A percentile compares a stretch with the other conserved stretches of the same genome.
Conservation (phyloP, 2,113 vertebrate species). For the Motacilla alba region DNA sequence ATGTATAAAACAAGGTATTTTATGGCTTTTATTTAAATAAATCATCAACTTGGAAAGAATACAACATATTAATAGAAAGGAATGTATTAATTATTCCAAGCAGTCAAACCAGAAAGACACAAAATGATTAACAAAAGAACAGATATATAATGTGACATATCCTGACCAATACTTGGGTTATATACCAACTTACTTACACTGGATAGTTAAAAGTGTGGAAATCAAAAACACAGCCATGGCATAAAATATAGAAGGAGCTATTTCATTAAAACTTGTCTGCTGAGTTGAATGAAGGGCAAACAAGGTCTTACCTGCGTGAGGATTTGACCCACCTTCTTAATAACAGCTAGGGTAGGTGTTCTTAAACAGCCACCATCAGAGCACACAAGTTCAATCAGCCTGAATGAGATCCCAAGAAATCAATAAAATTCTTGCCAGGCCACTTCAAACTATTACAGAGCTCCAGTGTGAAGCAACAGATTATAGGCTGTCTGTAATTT, state of each 20-base stretch:
- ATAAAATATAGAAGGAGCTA: background rate
- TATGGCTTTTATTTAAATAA: constrained; percentile 16
- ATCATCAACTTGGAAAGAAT: background rate
- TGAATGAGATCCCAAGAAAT: constrained; percentile 56
- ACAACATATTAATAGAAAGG: background rate
- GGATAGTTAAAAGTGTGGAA: background rate
- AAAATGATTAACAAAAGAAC: background rate
- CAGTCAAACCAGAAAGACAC: background rate
- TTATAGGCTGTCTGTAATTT: constrained; percentile 7
- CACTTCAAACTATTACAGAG: constrained; percentile 25
- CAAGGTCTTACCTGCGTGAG: background rate
- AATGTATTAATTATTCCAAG: background rate
- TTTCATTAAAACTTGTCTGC: constrained; percentile 35
- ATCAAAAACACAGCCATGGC: background rate
- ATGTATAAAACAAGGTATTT: background rate
- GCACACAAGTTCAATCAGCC: constrained; percentile 29
- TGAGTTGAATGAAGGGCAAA: constrained; percentile 33
- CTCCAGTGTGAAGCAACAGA: background rate
- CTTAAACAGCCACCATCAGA: constrained; percentile 1
- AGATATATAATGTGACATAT: background rate
- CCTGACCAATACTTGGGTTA: background rate
- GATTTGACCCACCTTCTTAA: constrained; percentile 24
- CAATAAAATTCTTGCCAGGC: constrained; percentile 36
- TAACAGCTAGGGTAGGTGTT: background rate
- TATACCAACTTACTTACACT: background rate